Evolutionary conservation across 2,888 invertebrate species (phyloP).

Genomic region (Palloptera scutellata): DNA sequence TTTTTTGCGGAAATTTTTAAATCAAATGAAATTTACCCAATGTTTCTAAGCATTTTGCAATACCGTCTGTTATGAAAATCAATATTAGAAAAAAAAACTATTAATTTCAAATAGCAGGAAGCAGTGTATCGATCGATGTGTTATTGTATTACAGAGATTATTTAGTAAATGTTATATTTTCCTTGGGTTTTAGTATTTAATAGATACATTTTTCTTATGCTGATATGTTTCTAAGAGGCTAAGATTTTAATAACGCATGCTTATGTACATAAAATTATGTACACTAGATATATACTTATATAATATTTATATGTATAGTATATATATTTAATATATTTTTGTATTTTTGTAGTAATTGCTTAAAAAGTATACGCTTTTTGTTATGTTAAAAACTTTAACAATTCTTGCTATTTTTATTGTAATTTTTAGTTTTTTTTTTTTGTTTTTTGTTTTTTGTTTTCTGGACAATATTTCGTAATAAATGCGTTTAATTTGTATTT

Average conservation of each 20-base stretch:
- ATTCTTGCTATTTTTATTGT: slow-evolving; percentile 29
- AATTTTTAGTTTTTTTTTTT: slow-evolving; percentile 3
- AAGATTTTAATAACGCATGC: slow-evolving; percentile 43
- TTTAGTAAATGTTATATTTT: slow-evolving; percentile 8
- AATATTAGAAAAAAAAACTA: no score
- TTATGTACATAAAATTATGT: slow-evolving; percentile 8
- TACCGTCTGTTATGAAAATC: no score
- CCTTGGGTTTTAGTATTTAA: slow-evolving; percentile 12
- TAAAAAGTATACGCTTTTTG: slow-evolving; percentile 22
- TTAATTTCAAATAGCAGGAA: no score
- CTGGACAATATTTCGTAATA: slow-evolving; percentile 25
- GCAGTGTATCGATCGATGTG: not conserved
- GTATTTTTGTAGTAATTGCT: slow-evolving; percentile 21
- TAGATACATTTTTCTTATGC: slow-evolving; percentile 41
- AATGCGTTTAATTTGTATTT: slow-evolving; percentile 28
- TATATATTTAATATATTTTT: slow-evolving; percentile 16
- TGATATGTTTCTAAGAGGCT: slow-evolving; percentile 65
- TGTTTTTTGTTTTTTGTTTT: slow-evolving; percentile 8
- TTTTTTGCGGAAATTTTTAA: no score
- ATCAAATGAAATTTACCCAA: no score
- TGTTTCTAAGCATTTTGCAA: no score
- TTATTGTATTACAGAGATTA: not conserved
- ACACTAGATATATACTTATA: slow-evolving; percentile 2
- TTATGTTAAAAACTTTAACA: slow-evolving; percentile 31
- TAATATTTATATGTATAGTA: slow-evolving; percentile 14